These are phyloP conservation scores for Ladona fulva DNA, from an alignment of 1,140 invertebrate genomes.

Conservation along the genomic window DNA sequence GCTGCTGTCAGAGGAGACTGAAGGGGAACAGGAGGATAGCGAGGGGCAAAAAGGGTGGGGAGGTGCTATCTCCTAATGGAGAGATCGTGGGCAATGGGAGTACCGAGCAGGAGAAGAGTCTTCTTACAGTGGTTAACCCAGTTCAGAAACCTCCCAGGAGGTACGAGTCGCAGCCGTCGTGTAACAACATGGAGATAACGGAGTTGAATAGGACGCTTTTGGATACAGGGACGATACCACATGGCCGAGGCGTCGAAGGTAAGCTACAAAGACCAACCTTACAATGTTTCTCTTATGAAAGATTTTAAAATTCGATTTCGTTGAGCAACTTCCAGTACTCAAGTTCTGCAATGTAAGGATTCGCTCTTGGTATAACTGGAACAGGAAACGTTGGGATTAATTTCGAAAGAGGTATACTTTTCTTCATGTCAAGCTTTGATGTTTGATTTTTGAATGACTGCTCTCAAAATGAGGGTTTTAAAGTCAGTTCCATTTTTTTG, in stretches of 20 bases:
- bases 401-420: no score
- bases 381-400: no score
- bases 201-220: conserved; percentile 67
- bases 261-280: not conserved
- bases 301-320: no score
- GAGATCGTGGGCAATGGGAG: conserved; percentile 41
- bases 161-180: conserved; percentile 52
- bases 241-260: not conserved
- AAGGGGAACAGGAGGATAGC: conserved; percentile 29
- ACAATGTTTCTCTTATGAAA: not conserved
- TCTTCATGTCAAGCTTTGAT: no score
- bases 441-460: no score
- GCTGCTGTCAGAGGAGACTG: conserved; percentile 51
- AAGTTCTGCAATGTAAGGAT: no score
- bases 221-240: conserved; percentile 22
- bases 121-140: conserved; percentile 71
- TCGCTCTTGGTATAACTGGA: no score
- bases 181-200: conserved; percentile 63
- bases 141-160: conserved; percentile 65
- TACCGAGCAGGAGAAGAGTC: conserved; percentile 66
- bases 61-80: conserved; percentile 26
- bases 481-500: no score
- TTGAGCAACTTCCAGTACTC: no score
- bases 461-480: no score
- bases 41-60: conserved; percentile 3